phyloP scores from a whole-genome alignment of 2,797 vertebrate species.

The Protonibea diacanthus region DNA sequence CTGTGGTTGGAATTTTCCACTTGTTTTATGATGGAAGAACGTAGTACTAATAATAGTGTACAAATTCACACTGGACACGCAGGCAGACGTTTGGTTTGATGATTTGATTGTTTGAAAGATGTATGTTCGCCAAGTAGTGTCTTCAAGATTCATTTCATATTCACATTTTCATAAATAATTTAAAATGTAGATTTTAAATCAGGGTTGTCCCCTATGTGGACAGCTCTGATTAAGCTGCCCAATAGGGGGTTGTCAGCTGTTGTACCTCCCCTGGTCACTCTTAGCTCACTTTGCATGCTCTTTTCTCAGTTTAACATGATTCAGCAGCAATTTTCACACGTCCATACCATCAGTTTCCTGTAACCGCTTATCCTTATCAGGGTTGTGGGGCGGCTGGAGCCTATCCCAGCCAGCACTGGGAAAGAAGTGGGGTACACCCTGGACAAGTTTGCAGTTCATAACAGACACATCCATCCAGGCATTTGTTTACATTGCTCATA shows the following conservation, averaged over 20 bases:
- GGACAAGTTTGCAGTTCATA: too few relatives aligned
- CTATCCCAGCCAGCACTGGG: too few relatives aligned
- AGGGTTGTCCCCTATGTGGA: too few relatives aligned
- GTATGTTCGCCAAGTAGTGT: neutral
- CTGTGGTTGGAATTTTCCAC: conserved; percentile 34
- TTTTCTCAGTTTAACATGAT: too few relatives aligned
- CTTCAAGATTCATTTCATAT: neutral
- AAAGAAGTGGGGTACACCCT: too few relatives aligned
- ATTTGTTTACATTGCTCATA: neutral
- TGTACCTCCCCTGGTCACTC: neutral
- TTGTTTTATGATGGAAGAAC: conserved; percentile 18
- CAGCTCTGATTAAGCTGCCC: neutral
- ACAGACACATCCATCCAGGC: neutral
- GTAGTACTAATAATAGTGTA: conserved; percentile 18
- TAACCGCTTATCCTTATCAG: too few relatives aligned
- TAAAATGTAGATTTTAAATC: conserved; percentile 19
- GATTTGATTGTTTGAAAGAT: neutral
- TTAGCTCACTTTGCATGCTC: neutral
- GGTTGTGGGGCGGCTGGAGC: too few relatives aligned
- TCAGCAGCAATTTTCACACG: too few relatives aligned
- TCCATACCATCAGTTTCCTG: too few relatives aligned
- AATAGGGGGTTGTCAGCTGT: neutral
- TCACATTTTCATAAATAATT: neutral
- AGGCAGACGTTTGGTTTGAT: neutral
- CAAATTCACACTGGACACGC: neutral